Percentiles rank a stretch among this genome's conserved stretches.
phyloP scores from a whole-genome alignment of 2,797 vertebrate species.

The Amblyopsis hoosieri region DNA sequence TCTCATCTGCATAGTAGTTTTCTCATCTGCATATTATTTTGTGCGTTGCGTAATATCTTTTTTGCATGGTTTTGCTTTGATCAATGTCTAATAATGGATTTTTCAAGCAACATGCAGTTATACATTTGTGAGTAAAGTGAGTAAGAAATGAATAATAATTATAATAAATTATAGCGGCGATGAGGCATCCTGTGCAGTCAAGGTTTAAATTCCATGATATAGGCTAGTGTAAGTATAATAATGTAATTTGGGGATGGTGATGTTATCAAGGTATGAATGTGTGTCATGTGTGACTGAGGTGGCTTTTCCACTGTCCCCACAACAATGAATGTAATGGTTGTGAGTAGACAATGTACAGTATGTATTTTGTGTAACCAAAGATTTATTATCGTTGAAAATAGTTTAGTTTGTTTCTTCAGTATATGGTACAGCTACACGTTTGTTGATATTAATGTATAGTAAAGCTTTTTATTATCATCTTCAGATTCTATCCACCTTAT shows the following conservation, averaged over 20 bases:
- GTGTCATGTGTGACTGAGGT: constrained; percentile 3
- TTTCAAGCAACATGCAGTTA: constrained; percentile 5
- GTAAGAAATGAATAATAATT: not conserved
- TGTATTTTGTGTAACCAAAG: not conserved
- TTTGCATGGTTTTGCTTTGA: constrained; percentile 68
- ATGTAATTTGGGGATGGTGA: not conserved
- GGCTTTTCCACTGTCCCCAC: not conserved
- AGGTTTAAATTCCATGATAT: not conserved
- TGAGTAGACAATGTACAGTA: not conserved
- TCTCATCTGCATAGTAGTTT: constrained; percentile 90
- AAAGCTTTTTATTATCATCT: no score
- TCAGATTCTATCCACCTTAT: no score
- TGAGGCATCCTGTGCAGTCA: not conserved
- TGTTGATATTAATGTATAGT: no score
- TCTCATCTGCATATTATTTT: constrained; percentile 90
- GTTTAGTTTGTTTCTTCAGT: not conserved
- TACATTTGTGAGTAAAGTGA: not conserved
- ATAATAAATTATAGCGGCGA: not conserved
- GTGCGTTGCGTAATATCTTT: constrained; percentile 86
- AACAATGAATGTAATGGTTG: not conserved
- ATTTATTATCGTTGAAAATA: not conserved
- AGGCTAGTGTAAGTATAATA: no score
- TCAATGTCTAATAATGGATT: constrained; percentile 44
- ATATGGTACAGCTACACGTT: no score
- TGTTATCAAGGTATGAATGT: not conserved